These are phyloP conservation scores for Xiphophorus hellerii DNA, from an alignment of 2,113 vertebrate species.

Conservation along the genomic window DNA sequence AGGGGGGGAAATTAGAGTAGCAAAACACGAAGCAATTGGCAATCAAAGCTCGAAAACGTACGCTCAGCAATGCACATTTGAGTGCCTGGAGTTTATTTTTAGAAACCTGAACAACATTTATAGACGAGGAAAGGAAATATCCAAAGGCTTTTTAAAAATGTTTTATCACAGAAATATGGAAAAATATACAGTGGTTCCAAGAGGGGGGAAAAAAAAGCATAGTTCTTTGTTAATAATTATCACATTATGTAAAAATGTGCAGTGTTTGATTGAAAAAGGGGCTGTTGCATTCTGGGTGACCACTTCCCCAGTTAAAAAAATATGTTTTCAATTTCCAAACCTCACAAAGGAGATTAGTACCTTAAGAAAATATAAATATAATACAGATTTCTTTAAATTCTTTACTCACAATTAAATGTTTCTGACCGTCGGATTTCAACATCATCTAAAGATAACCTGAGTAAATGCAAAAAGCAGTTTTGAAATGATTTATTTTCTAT, in stretches of 20 bases:
- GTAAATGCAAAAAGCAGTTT: too few relatives aligned
- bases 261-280: conserved; percentile 46
- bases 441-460: too few relatives aligned
- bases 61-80: background rate
- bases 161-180: background rate
- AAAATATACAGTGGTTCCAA: too few relatives aligned
- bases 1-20: conserved; percentile 52
- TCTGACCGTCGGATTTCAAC: too few relatives aligned
- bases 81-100: background rate
- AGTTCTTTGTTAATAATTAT: background rate
- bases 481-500: too few relatives aligned
- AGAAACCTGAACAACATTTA: conserved; percentile 2
- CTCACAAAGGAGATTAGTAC: too few relatives aligned
- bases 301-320: conserved; percentile 15
- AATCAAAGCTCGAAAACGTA: conserved; percentile 18
- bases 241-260: conserved; percentile 53
- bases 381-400: too few relatives aligned
- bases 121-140: conserved; percentile 16
- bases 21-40: conserved; percentile 25
- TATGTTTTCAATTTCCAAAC: too few relatives aligned
- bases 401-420: too few relatives aligned
- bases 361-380: too few relatives aligned
- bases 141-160: conserved; percentile 21
- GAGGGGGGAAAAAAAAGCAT: too few relatives aligned
- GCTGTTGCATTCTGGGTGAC: conserved; percentile 60